phyloP scores from a whole-genome alignment of 2,888 invertebrate genomes.

The Sturmia bella region DNA sequence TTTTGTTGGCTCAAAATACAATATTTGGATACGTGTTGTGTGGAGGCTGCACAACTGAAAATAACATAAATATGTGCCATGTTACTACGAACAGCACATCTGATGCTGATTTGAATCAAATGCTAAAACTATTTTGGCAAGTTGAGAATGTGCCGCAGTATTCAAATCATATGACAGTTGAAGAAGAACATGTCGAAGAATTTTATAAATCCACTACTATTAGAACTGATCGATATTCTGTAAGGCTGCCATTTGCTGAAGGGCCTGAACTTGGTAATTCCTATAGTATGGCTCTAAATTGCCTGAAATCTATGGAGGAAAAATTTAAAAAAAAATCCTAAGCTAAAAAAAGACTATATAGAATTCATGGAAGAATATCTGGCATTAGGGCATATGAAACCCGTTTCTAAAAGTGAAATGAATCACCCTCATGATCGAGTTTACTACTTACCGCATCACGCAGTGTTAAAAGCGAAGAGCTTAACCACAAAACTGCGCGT shows the following conservation, averaged over 20 bases:
- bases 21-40: slow-evolving; percentile 39
- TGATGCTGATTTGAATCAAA: background rate
- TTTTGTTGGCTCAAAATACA: slow-evolving; percentile 34
- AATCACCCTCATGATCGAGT: background rate
- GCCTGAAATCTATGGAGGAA: slow-evolving; percentile 47
- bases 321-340: slow-evolving; percentile 42
- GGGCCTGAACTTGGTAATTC: slow-evolving; percentile 30
- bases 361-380: slow-evolving; percentile 56
- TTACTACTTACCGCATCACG: slow-evolving; percentile 16
- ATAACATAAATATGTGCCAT: background rate
- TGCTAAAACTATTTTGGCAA: slow-evolving; percentile 28
- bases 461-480: slow-evolving; percentile 47
- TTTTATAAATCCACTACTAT: slow-evolving; percentile 24
- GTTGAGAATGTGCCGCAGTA: slow-evolving; percentile 10
- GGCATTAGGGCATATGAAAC: slow-evolving; percentile 46
- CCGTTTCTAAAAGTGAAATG: slow-evolving; percentile 9
- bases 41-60: background rate
- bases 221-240: slow-evolving; percentile 1
- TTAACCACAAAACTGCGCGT: slow-evolving; percentile 51
- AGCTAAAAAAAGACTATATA: slow-evolving; percentile 23
- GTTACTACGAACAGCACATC: background rate
- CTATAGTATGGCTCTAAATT: slow-evolving; percentile 23
- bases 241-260: slow-evolving; percentile 20
- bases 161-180: no score
- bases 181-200: slow-evolving; percentile 42